A percentile compares a stretch with the other conserved stretches of the same genome.
Conservation (phyloP, 2,888 invertebrate genomes). For the Lathronympha strigana region DNA sequence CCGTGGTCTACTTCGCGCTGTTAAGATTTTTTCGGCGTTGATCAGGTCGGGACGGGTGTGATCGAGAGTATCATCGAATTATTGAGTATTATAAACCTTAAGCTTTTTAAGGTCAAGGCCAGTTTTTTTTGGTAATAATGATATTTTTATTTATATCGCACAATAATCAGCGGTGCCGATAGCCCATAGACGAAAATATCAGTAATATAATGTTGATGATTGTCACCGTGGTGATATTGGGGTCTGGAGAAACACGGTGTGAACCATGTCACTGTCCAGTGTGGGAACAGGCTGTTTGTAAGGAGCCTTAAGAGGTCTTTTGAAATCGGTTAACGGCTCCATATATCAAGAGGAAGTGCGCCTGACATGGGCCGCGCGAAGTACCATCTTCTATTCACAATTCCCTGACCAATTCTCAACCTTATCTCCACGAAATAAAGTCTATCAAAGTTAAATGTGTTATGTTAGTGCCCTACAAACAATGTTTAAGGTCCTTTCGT, state of each 20-base stretch:
- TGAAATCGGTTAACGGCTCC: conserved; percentile 44
- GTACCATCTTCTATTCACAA: conserved; percentile 38
- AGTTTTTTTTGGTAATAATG: no score
- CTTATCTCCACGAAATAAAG: background rate
- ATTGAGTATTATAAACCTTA: no score
- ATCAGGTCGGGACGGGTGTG: no score
- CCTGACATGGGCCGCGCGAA: conserved; percentile 62
- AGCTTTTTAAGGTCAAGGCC: no score
- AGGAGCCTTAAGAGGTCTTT: conserved; percentile 39
- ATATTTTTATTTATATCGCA: no score
- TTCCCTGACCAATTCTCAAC: background rate
- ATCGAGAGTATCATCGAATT: no score
- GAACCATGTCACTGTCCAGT: background rate
- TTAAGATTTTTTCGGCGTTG: no score
- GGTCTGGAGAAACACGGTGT: background rate
- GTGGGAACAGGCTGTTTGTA: background rate
- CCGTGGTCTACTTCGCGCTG: no score
- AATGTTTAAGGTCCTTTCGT: conserved; percentile 49
- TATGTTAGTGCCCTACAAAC: conserved; percentile 43
- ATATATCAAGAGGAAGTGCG: conserved; percentile 66
- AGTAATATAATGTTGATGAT: no score
- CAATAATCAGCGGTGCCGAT: no score
- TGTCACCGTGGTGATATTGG: no score
- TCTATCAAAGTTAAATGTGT: background rate
- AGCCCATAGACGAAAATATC: no score